Base-by-base conservation (phyloP, 1,140 invertebrate genomes). In the Philopotamus ludificatus region DNA sequence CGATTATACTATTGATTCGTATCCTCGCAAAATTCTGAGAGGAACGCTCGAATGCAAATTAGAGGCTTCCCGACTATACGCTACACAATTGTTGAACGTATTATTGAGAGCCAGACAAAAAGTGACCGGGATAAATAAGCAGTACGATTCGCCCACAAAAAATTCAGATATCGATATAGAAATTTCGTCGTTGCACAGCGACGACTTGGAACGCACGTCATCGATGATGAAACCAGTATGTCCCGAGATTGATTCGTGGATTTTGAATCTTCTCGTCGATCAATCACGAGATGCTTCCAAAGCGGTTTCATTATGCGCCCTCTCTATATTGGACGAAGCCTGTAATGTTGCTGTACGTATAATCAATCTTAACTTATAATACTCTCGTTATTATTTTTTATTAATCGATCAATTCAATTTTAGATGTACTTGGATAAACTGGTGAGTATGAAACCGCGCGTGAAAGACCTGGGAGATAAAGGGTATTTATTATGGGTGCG, bases 271-370 rank as follows among this genome's bases (percentile, higher is more conserved):
- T 50, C 79, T 98, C 10, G 86, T 92, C 10, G 86, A 84, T 50
- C 92, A 94, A 79, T 79, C 97, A 1, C 85, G 87, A 60, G 95
- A 98, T 73, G 81, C 84, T 50, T 90, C 88, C 42, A 86, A 86
- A 64, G 81, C 84, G 16, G 87, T 97, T 3, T 87, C 89, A 0
- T 80, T 90, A 28, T 84, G 88, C 10, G 93, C 95, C 1, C 74
- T 96, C 12, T 85, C 87, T 62, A 88, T 90, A 47, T 79, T 98
- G n/a, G 91, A 96, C 72, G 96, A 98, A 83, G 92, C 94, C 18
- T 94, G 91, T 74, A 91, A 94, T 78, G 86, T 94, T 61, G 85
- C 87, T 58, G 89, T 92, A 72, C 75, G 76, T n/a, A 54, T 7
- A 12, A 22, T 8, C 7, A 3, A 26, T 8, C n/a, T 18, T 8